These are phyloP conservation scores for Psittacula cyanocephala DNA, from an alignment of 2,113 vertebrate genomes.

Conservation along the genomic window DNA sequence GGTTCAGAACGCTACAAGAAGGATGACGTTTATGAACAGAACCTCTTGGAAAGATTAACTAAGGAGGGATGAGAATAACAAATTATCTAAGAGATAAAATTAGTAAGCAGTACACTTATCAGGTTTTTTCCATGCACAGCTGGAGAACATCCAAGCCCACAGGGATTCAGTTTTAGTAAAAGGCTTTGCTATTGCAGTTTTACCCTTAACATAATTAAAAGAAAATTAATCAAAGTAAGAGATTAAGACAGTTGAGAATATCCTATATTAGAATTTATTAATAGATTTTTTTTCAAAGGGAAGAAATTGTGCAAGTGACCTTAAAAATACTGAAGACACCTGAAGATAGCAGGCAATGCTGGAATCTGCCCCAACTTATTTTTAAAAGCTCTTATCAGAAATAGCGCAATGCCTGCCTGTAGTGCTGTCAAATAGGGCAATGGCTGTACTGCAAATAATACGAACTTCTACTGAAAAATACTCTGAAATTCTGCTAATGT, in stretches of 20 bases:
- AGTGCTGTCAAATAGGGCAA: neutral
- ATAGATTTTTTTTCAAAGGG: neutral
- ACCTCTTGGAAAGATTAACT: conserved; percentile 41
- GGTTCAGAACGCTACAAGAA: conserved; percentile 32
- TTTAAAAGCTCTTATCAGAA: neutral
- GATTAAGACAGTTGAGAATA: neutral
- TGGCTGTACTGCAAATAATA: neutral
- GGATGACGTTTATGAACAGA: conserved; percentile 40
- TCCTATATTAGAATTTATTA: neutral
- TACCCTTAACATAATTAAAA: neutral
- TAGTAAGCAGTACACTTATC: neutral
- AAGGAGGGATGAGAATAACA: conserved; percentile 30
- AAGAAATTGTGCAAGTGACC: neutral
- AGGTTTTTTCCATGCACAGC: neutral
- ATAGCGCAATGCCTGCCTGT: neutral
- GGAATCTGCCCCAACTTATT: neutral
- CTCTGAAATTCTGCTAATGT: neutral
- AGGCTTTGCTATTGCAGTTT: neutral
- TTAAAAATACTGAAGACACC: neutral
- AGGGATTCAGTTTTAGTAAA: neutral
- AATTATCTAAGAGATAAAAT: conserved; percentile 34
- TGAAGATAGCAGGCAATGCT: neutral
- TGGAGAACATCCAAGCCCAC: neutral
- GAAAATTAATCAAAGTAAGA: neutral
- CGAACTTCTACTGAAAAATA: neutral